phyloP scores from a whole-genome alignment of 2,797 vertebrate species.

The Bufotes viridis region DNA sequence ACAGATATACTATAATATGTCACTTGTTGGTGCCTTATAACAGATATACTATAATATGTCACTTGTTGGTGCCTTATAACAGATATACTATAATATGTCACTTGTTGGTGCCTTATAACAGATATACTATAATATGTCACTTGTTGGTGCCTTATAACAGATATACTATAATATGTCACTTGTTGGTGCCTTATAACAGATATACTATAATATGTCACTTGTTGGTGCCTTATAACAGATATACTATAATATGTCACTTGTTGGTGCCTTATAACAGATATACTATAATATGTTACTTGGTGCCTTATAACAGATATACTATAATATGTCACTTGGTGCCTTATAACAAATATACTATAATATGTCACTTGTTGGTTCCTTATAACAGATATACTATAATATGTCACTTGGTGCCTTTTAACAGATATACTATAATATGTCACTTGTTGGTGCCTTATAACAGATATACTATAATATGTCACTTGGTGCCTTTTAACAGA shows the following conservation, averaged over 20 bases:
- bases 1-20: conserved; percentile 76
- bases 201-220: too few species aligned
- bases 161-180: conserved; percentile 70
- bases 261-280: conserved; percentile 41
- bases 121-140: too few species aligned
- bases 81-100: conserved; percentile 76
- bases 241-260: conserved; percentile 64
- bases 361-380: too few species aligned
- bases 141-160: conserved; percentile 67
- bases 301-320: conserved; percentile 76
- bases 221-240: conserved; percentile 72
- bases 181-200: conserved; percentile 33
- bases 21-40: conserved; percentile 28
- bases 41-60: too few species aligned
- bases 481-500: conserved; percentile 76
- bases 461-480: conserved; percentile 76
- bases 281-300: too few species aligned
- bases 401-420: conserved; percentile 31
- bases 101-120: conserved; percentile 29
- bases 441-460: background rate
- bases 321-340: conserved; percentile 1
- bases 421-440: too few species aligned
- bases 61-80: conserved; percentile 9
- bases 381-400: conserved; percentile 76
- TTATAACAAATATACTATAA: background rate